Conservation (phyloP, 2,888 invertebrate species). For the Malthinus seriepunctatus region DNA sequence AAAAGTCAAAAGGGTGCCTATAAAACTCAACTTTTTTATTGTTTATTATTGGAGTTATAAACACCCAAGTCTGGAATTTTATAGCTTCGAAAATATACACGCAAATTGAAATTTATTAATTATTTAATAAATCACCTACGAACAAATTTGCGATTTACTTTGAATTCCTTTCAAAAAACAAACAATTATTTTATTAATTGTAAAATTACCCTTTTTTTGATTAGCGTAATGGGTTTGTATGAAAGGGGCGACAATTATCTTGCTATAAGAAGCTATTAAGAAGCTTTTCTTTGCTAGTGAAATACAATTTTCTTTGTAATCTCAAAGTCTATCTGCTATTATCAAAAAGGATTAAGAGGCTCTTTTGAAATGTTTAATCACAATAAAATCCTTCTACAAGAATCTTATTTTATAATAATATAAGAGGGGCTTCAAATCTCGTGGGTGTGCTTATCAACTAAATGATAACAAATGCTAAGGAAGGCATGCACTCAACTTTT, state of each 20-base stretch:
- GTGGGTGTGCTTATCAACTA: constrained; percentile 10
- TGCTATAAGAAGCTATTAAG: constrained; percentile 14
- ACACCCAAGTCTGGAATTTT: too few relatives aligned
- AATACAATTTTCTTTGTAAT: constrained; percentile 17
- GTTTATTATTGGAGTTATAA: too few relatives aligned
- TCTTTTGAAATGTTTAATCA: constrained; percentile 21
- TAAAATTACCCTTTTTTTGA: constrained; percentile 1
- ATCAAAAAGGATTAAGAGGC: constrained; percentile 20
- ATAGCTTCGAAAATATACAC: too few relatives aligned
- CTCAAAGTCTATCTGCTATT: constrained; percentile 15
- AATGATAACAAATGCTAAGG: constrained; percentile 13
- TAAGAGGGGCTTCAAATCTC: constrained; percentile 11
- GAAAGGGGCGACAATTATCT: constrained; percentile 2
- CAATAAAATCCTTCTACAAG: constrained; percentile 18
- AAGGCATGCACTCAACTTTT: too few relatives aligned
- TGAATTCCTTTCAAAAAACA: too few relatives aligned
- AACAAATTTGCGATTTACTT: too few relatives aligned
- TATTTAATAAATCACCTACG: too few relatives aligned
- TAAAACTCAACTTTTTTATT: too few relatives aligned
- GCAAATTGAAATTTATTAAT: too few relatives aligned
- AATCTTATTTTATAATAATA: constrained; percentile 12
- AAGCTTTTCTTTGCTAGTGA: constrained; percentile 9
- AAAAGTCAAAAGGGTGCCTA: too few relatives aligned
- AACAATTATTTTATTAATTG: not conserved
- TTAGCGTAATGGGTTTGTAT: constrained; percentile 2